Evolutionary conservation across 2,888 invertebrate genomes (phyloP).

Genomic region (Lasius fuliginosus): DNA sequence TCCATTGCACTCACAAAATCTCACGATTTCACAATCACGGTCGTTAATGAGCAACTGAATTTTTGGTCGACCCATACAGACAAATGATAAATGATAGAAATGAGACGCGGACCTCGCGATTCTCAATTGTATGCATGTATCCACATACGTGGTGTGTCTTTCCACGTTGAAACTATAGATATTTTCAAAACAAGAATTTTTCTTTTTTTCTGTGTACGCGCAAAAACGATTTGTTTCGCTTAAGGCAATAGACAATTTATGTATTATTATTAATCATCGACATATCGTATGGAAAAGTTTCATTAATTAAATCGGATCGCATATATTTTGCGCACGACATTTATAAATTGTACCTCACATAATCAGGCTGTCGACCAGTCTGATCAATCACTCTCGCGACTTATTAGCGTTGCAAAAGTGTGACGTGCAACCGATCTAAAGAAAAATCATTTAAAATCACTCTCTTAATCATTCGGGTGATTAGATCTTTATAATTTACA

Average conservation of each 20-base stretch:
- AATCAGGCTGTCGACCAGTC: not conserved
- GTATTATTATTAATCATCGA: constrained; percentile 17
- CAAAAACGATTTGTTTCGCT: not conserved
- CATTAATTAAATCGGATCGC: not conserved
- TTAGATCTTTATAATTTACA: constrained; percentile 11
- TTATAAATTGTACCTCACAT: constrained; percentile 32
- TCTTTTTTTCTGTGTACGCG: too few species aligned
- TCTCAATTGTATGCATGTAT: too few species aligned
- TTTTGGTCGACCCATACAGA: too few species aligned
- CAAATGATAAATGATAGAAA: too few species aligned
- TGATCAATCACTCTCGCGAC: constrained; percentile 24
- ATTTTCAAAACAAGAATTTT: too few species aligned
- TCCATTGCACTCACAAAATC: too few species aligned
- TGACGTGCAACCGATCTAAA: not conserved
- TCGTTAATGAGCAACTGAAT: too few species aligned
- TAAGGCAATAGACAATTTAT: not conserved
- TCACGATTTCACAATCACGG: too few species aligned
- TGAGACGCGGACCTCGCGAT: too few species aligned
- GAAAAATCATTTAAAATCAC: constrained; percentile 1
- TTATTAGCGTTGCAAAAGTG: constrained; percentile 29
- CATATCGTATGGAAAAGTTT: constrained; percentile 6
- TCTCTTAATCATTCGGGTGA: not conserved
- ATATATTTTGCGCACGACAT: constrained; percentile 11
- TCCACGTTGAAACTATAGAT: too few species aligned
- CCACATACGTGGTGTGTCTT: too few species aligned